These are phyloP conservation scores for Danaus chrysippus DNA, from an alignment of 2,888 invertebrate species.

Conservation along the genomic window DNA sequence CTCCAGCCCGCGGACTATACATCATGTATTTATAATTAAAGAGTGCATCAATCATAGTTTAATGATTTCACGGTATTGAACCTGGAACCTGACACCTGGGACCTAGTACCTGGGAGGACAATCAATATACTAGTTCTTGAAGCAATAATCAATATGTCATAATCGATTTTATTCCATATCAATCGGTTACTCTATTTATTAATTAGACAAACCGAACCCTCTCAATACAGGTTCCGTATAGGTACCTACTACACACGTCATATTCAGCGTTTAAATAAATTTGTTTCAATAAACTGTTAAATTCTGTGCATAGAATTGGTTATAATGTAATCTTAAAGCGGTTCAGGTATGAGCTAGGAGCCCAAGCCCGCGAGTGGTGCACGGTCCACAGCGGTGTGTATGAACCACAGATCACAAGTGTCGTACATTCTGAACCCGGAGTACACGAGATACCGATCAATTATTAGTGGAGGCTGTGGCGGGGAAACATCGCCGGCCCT, in stretches of 20 bases:
- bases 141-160: no score
- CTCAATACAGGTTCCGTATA: no score
- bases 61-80: neutral
- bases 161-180: no score
- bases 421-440: conserved; percentile 1
- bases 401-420: neutral
- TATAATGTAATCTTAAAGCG: no score
- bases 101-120: neutral
- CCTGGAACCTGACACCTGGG: neutral
- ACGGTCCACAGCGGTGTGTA: neutral
- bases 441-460: conserved; percentile 1
- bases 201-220: no score
- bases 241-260: no score
- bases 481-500: neutral
- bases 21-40: neutral
- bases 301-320: no score
- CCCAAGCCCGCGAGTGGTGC: no score
- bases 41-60: neutral
- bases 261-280: no score
- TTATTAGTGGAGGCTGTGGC: conserved; percentile 7
- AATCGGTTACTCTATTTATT: no score
- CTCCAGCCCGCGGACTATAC: neutral
- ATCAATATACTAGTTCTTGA: neutral
- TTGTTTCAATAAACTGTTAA: no score
- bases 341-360: no score